These are phyloP conservation scores for Glomeris maerens DNA, from an alignment of 1,140 invertebrate genomes.

Conservation along the genomic window DNA sequence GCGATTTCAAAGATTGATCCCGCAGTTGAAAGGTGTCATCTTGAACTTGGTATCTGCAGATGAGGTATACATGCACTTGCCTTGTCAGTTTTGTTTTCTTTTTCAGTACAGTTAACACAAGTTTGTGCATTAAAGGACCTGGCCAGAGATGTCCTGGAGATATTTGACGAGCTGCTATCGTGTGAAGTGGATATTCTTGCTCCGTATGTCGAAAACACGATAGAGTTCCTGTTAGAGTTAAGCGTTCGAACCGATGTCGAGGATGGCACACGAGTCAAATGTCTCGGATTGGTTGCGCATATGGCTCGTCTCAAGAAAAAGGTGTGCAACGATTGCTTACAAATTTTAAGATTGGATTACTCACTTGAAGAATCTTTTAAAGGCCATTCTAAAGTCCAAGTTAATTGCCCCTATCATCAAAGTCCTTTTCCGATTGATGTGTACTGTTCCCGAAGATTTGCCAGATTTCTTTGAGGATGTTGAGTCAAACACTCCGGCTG, in stretches of 20 bases:
- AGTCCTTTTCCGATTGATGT: conserved; percentile 52
- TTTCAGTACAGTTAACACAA: too few relatives aligned
- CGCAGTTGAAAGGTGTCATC: conserved; percentile 44
- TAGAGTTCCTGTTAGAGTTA: conserved; percentile 51
- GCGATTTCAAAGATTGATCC: conserved; percentile 46
- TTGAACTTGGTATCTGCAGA: conserved; percentile 36
- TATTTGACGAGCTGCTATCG: conserved; percentile 57
- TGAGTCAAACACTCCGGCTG: conserved; percentile 41
- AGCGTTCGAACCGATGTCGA: conserved; percentile 39
- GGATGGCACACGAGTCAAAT: conserved; percentile 46
- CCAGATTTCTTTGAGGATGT: conserved; percentile 34
- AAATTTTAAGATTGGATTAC: background rate
- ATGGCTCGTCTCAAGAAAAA: conserved; percentile 54
- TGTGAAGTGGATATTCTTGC: conserved; percentile 45
- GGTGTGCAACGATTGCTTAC: conserved; percentile 21
- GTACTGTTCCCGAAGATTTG: conserved; percentile 38
- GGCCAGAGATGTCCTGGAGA: conserved; percentile 48
- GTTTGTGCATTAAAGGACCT: too few relatives aligned
- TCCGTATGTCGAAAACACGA: conserved; percentile 45
- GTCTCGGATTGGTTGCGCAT: conserved; percentile 47
- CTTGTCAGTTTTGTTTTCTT: conserved; percentile 9
- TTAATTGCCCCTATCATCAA: conserved; percentile 52
- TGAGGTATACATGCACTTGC: conserved; percentile 26
- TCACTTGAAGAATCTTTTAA: conserved; percentile 16
- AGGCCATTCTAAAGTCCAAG: conserved; percentile 55